Evolutionary conservation across 2,113 vertebrate genomes (phyloP), one percentile per base, ranked within the genome.

Genomic region (Hyla sarda): DNA sequence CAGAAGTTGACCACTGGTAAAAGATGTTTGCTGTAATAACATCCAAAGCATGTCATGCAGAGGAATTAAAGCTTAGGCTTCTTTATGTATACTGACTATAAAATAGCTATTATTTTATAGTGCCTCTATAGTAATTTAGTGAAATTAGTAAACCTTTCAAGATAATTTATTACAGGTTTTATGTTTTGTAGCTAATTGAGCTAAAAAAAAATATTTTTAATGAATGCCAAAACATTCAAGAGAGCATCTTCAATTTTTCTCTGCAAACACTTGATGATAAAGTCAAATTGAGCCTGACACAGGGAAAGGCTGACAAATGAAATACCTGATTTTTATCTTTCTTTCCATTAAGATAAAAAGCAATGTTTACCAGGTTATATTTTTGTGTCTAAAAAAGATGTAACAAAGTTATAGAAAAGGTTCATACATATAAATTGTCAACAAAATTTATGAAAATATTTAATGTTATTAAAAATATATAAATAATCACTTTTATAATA

Each of bases 191-290:
- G 58, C 58, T 62, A 62, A 62, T 62, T 28, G 21, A 62, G 58
- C 58, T 25, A 28, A 62, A 62, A n/a, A 28, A 62, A 28, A 62
- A 28, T 62, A n/a, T 62, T 58, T 62, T 62, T 28, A 62, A 12
- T 28, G 58, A 9, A 7, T 62, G 58, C 28, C 58, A 62, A 62
- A 62, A 62, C 58, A 62, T 62, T 13, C n/a, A 62, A n/a, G 58
- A 62, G 58, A 25, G 58, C 23, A 62, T 62, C n/a, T 62, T 62
- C 58, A 62, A 28, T 62, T 62, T 62, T 62, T 62, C 58, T 62
- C 58, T 23, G n/a, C n/a, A 12, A 62, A 62, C n/a, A 62, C 58
- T 62, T 62, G 58, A 28, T 62, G n/a, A 62, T 62, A 62, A 25
- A 25, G 25, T 62, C 58, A 62, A 3, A 28, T 28, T 62, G n/a